phyloP scores from a whole-genome alignment of 2,797 vertebrate genomes.

The Hephaestus fuliginosus region DNA sequence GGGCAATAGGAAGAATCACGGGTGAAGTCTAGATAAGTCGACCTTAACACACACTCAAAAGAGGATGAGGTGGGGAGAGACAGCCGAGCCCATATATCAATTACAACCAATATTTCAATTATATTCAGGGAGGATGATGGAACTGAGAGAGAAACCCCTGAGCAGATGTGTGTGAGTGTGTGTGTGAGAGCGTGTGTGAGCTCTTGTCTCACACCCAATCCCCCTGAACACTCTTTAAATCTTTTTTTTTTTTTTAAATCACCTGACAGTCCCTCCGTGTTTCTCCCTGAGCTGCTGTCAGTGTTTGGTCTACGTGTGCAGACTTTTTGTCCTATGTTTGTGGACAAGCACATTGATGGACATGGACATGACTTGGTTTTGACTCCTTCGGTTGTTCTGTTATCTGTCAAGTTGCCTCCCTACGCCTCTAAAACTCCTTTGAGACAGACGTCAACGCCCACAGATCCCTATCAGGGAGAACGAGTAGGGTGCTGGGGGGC shows the following conservation, averaged over 20 bases:
- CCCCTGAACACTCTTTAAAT: conserved; percentile 16
- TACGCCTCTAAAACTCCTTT: conserved; percentile 49
- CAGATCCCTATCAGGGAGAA: conserved; percentile 67
- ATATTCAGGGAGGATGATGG: conserved; percentile 77
- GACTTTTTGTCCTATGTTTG: background rate
- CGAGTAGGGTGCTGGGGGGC: background rate
- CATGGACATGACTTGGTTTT: conserved; percentile 51
- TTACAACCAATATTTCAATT: conserved; percentile 70
- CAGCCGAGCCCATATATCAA: conserved; percentile 83
- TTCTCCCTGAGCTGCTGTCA: conserved; percentile 13
- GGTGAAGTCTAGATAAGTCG: conserved; percentile 84
- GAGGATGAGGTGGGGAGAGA: conserved; percentile 66
- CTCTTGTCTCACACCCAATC: conserved; percentile 6
- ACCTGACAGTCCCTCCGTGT: conserved; percentile 41
- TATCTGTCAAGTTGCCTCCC: conserved; percentile 58
- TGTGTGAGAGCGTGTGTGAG: conserved; percentile 22
- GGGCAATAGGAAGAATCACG: conserved; percentile 79
- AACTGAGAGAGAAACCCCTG: conserved; percentile 61
- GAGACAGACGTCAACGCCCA: conserved; percentile 69
- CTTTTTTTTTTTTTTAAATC: conserved; percentile 32
- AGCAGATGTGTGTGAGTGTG: conserved; percentile 31
- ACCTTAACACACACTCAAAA: conserved; percentile 61
- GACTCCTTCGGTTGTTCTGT: conserved; percentile 55
- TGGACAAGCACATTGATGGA: conserved; percentile 41
- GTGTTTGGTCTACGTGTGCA: background rate